These are phyloP conservation scores for Drosophila burlai DNA, from an alignment of 1,140 invertebrate species.

Conservation along the genomic window DNA sequence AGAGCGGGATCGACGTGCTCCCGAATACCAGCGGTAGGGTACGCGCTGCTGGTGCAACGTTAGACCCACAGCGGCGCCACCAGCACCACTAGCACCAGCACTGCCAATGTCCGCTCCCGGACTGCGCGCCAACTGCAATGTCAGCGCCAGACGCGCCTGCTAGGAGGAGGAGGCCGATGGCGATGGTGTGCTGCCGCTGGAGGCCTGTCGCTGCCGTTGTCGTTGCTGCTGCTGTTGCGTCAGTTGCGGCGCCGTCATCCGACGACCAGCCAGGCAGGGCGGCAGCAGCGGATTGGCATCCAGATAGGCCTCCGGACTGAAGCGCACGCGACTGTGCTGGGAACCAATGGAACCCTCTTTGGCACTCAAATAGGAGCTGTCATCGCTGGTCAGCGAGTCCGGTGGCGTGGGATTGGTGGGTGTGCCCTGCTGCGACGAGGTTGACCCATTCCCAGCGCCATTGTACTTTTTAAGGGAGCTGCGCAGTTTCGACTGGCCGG, in stretches of 20 bases:
- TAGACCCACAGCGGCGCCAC: constrained; percentile 29
- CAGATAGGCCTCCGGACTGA: constrained; percentile 91
- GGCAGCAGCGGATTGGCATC: constrained; percentile 77
- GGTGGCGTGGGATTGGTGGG: constrained; percentile 94
- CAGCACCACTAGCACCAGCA: constrained; percentile 16
- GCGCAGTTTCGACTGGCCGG: constrained; percentile 66
- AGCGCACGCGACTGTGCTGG: constrained; percentile 90
- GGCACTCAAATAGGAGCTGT: constrained; percentile 93
- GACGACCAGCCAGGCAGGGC: constrained; percentile 41
- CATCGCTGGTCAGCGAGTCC: constrained; percentile 93
- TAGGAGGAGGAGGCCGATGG: constrained; percentile 81
- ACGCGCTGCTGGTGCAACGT: constrained; percentile 63
- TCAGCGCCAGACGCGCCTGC: constrained; percentile 76
- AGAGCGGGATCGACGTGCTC: constrained; percentile 78
- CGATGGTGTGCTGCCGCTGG: constrained; percentile 68
- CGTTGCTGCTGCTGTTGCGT: constrained; percentile 31
- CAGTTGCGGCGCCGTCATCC: constrained; percentile 62
- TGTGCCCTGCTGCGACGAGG: constrained; percentile 86
- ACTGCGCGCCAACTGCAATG: constrained; percentile 80
- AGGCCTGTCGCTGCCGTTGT: constrained; percentile 64
- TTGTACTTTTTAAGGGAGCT: constrained; percentile 67
- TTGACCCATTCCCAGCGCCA: constrained; percentile 51
- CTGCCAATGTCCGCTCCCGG: constrained; percentile 70
- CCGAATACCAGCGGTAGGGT: constrained; percentile 82
- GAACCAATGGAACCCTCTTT: constrained; percentile 89